These are phyloP conservation scores for Cyrtonyx montezumae DNA, from an alignment of 2,113 vertebrate species.

Conservation along the genomic window DNA sequence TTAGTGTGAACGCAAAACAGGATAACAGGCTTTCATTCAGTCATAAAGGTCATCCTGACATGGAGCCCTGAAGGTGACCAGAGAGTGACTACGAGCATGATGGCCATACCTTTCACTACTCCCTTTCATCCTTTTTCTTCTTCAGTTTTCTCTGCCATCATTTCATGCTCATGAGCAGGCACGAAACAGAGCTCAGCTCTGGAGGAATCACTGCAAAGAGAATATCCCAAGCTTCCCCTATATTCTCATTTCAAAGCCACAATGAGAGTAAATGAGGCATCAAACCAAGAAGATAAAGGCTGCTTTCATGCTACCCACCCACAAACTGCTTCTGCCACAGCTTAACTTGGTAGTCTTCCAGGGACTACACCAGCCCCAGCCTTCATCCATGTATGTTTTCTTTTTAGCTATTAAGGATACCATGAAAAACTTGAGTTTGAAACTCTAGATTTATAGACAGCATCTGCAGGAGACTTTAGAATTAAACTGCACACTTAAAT, in stretches of 20 bases:
- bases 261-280: background rate
- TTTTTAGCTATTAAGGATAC: background rate
- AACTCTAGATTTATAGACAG: background rate
- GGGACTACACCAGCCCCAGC: background rate
- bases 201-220: background rate
- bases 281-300: background rate
- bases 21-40: background rate
- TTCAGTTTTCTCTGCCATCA: background rate
- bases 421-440: background rate
- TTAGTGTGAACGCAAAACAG: background rate
- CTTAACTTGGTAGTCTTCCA: fast-evolving
- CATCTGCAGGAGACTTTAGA: background rate
- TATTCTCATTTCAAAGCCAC: background rate
- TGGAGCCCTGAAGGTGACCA: background rate
- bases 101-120: background rate
- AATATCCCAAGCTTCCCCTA: background rate
- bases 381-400: background rate
- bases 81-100: background rate
- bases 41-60: background rate
- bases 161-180: background rate
- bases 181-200: background rate
- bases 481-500: background rate
- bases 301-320: background rate
- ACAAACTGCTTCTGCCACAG: background rate
- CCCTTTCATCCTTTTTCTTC: background rate